Evolutionary conservation across 2,113 vertebrate genomes (phyloP).

Genomic region (Pagrus major): DNA sequence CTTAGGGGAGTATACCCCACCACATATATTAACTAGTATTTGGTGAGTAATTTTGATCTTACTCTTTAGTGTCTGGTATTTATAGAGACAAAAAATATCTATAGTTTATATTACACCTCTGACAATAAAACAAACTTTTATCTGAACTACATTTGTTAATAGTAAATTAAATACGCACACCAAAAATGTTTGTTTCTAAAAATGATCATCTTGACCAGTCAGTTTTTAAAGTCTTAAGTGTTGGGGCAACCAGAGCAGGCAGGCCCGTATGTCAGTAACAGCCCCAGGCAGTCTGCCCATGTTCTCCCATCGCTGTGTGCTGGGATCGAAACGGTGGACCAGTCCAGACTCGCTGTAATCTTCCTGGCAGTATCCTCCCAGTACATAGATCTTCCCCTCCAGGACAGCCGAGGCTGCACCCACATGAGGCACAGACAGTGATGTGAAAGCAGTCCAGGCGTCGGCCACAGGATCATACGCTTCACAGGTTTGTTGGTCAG

Average conservation of each 20-base stretch:
- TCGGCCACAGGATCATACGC: conserved; percentile 71
- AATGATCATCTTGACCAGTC: background rate
- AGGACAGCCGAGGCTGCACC: conserved; percentile 80
- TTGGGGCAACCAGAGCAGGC: conserved; percentile 74
- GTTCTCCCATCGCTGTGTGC: conserved; percentile 76
- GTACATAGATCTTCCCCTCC: conserved; percentile 81
- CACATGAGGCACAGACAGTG: conserved; percentile 78
- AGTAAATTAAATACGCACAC: background rate
- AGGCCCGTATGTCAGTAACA: conserved; percentile 80
- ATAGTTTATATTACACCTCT: background rate
- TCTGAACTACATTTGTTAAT: background rate
- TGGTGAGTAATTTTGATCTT: background rate
- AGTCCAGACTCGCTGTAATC: conserved; percentile 80
- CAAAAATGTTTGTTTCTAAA: background rate
- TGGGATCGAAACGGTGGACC: conserved; percentile 79
- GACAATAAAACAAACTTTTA: background rate
- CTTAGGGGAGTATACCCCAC: too few relatives aligned
- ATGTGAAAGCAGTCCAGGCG: conserved; percentile 68
- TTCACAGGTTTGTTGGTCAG: conserved; percentile 80
- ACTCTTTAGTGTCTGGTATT: background rate
- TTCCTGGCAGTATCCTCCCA: conserved; percentile 85
- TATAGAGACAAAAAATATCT: background rate
- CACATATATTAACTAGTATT: background rate
- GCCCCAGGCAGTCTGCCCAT: conserved; percentile 81
- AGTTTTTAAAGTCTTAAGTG: conserved; percentile 59